A percentile compares a stretch with the other conserved stretches of the same genome.
Evolutionary conservation across 2,888 invertebrate species (phyloP).

Genomic region (Hypolimnas misippus): DNA sequence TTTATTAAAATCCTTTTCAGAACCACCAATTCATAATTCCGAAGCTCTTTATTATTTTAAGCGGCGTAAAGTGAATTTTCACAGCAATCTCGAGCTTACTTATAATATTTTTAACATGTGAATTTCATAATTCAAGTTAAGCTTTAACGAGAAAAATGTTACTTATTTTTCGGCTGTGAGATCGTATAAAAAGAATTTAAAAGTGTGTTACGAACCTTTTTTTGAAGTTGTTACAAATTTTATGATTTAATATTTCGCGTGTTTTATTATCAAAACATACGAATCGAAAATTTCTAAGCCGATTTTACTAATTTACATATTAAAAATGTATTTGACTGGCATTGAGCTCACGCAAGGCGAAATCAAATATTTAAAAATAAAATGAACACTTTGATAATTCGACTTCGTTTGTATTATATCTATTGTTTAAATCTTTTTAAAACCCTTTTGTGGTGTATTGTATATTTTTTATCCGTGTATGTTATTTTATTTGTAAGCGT

Average conservation of each 20-base stretch:
- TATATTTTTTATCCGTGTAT: no score
- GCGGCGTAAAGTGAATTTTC: constrained; percentile 22
- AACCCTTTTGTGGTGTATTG: no score
- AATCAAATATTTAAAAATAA: neutral
- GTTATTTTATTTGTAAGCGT: no score
- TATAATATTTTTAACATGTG: constrained; percentile 2
- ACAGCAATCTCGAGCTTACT: constrained; percentile 12
- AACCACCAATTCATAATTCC: neutral
- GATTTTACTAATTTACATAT: neutral
- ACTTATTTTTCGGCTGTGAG: neutral
- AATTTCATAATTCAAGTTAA: neutral
- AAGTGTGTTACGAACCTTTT: neutral
- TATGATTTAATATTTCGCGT: neutral
- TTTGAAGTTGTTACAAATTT: neutral
- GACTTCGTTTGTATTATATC: no score
- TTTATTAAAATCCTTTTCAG: constrained; percentile 17
- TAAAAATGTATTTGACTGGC: neutral
- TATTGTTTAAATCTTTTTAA: no score
- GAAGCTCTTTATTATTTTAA: constrained; percentile 22
- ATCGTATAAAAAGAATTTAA: neutral
- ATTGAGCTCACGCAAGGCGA: neutral
- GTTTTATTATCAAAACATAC: no score
- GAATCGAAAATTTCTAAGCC: neutral
- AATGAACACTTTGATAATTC: no score
- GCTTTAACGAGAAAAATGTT: neutral